Base-by-base conservation (phyloP, 1,140 invertebrate genomes). In the Scaptomyza pallida region DNA sequence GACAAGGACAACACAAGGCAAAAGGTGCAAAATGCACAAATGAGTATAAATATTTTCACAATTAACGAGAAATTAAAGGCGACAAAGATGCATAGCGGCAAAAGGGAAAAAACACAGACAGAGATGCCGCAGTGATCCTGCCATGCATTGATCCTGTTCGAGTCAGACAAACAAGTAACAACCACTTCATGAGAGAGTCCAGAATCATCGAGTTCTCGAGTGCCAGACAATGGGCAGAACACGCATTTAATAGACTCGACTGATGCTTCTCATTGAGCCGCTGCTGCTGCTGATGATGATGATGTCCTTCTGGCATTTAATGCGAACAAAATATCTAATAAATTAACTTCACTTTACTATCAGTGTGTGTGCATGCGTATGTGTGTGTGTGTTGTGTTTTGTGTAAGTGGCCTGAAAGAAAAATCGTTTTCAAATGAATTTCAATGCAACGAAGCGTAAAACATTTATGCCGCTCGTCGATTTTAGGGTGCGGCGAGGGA, bases 391-490 rank as follows among this genome's bases (percentile, higher is more conserved):
- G 60, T 65, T 85, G 73, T 64, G 69, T 78, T 80, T 86, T 86
- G 81, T 88, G 65, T 85, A 81, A 86, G 81, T 85, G 82, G 82
- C 71, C 61, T 78, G 73, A 85, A 89, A 85, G 76, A 83, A 75
- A 85, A 83, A 89, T 89, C 79, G 79, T 79, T 89, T 89, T 89
- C 85, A 85, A 89, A 89, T 89, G 80, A 89, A 89, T 89, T 89
- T 89, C 85, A 89, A 89, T 89, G 79, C 85, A 89, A 89, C 85
- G 79, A 89, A 89, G 85, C 85, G 79, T 89, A 78, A 83, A 89
- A 75, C 81, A 83, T 89, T 89, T 89, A 89, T 76, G 83, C 83
- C 79, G 76, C 59, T 56, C 60, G 45, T 67, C 61, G 62, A 59
- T 57, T 44, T 21, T 56, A 23, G 54, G 57, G 57, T 69, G 67